Evolutionary conservation across 1,140 invertebrate genomes (phyloP).

Genomic region (Meloidogyne chitwoodi): DNA sequence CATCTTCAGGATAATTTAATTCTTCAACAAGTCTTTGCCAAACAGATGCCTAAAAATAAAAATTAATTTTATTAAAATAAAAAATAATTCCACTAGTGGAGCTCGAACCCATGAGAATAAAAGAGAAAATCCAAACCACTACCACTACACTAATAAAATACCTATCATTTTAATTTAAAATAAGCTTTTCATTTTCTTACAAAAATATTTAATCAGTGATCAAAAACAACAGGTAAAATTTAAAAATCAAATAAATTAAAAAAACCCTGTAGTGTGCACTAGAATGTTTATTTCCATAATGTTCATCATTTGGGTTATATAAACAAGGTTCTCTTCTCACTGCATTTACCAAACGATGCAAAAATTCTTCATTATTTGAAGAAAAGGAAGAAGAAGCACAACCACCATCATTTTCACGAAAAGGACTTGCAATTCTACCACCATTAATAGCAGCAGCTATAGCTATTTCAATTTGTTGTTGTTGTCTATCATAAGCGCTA

Average conservation of each 20-base stretch:
- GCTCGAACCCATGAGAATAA: no score
- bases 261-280: slow-evolving; percentile 28
- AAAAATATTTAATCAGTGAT: no score
- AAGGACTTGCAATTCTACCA: background rate
- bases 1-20: slow-evolving; percentile 34
- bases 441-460: slow-evolving; percentile 25
- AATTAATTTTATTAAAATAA: background rate
- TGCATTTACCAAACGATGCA: slow-evolving; percentile 29
- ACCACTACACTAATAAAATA: no score
- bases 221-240: no score
- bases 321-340: slow-evolving; percentile 33
- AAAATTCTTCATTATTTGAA: slow-evolving; percentile 16
- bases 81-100: no score
- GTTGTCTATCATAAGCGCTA: slow-evolving; percentile 15
- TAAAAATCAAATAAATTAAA: background rate
- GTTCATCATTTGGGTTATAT: slow-evolving; percentile 44
- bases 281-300: slow-evolving; percentile 42
- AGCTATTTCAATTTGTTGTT: slow-evolving; percentile 18
- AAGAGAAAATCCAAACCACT: no score
- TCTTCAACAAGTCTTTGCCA: slow-evolving; percentile 38
- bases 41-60: slow-evolving; percentile 15
- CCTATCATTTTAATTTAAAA: no score
- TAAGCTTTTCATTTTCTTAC: no score
- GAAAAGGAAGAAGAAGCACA: background rate
- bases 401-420: background rate